A percentile compares a stretch with the other conserved stretches of the same genome.
phyloP scores from a whole-genome alignment of 1,140 invertebrate genomes.

The Drosophila rufa region DNA sequence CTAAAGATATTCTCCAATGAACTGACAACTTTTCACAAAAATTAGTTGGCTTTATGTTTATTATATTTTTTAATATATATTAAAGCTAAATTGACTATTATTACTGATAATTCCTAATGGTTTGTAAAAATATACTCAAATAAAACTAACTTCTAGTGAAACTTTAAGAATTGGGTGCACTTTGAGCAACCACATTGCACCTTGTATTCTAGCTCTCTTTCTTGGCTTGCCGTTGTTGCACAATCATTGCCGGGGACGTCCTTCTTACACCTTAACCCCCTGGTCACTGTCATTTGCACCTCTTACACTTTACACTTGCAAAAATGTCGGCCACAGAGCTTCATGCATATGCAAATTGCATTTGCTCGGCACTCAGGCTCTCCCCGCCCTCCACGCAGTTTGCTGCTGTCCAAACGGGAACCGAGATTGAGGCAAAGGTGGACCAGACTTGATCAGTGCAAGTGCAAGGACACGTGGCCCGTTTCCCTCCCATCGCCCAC shows the following conservation, averaged over 20 bases:
- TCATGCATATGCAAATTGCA: constrained; percentile 83
- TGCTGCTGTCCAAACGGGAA: constrained; percentile 22
- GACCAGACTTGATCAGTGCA: constrained; percentile 43
- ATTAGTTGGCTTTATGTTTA: too few relatives aligned
- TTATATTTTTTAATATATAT: neutral
- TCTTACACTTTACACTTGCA: constrained; percentile 81
- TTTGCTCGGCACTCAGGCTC: constrained; percentile 50
- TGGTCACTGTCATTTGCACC: constrained; percentile 79
- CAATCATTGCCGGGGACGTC: constrained; percentile 52
- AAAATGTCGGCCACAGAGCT: constrained; percentile 79
- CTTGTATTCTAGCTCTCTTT: constrained; percentile 4
- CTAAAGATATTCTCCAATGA: neutral
- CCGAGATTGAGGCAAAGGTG: constrained; percentile 54
- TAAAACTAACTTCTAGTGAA: neutral
- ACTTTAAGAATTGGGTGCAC: constrained; percentile 37
- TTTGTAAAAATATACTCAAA: too few relatives aligned
- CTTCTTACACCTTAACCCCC: constrained; percentile 7
- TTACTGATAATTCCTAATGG: neutral
- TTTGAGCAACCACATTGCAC: constrained; percentile 41
- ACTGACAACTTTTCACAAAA: neutral
- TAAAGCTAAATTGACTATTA: too few relatives aligned
- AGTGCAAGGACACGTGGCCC: constrained; percentile 27
- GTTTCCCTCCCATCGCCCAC: neutral
- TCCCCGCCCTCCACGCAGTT: constrained; percentile 5
- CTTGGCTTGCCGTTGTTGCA: constrained; percentile 39